Conservation (phyloP, 1,140 invertebrate genomes). For the Cydia splendana region DNA sequence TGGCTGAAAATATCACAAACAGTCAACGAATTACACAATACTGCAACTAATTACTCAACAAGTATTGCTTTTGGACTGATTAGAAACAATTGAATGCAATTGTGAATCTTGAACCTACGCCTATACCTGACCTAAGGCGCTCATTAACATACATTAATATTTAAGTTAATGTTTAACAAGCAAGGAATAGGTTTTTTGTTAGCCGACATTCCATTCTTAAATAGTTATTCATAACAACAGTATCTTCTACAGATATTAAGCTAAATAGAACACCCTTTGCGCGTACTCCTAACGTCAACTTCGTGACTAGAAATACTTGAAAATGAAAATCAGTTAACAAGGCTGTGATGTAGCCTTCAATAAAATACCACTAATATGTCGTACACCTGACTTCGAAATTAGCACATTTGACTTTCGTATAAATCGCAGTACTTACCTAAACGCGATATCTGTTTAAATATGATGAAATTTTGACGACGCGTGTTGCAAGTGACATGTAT, state of each 20-base stretch:
- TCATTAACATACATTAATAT: slow-evolving; percentile 29
- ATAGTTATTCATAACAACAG: slow-evolving; percentile 18
- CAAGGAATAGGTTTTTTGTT: slow-evolving; percentile 15
- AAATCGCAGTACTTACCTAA: no score
- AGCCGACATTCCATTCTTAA: slow-evolving; percentile 9
- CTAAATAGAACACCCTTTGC: background rate
- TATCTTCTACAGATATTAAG: background rate
- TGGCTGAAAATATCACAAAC: background rate
- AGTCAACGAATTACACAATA: background rate
- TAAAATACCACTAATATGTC: no score
- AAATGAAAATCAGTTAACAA: no score
- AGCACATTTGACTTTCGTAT: no score
- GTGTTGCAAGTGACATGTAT: no score
- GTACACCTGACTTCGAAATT: no score
- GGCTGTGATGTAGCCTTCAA: no score
- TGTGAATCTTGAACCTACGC: slow-evolving; percentile 18
- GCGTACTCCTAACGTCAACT: background rate
- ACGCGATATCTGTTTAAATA: no score
- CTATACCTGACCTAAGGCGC: slow-evolving; percentile 22
- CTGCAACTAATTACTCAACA: background rate
- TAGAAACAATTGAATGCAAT: slow-evolving; percentile 30
- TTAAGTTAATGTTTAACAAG: slow-evolving; percentile 24
- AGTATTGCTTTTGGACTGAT: slow-evolving; percentile 3
- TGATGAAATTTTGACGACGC: no score
- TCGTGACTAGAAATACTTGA: no score